phyloP scores from a whole-genome alignment of 2,113 vertebrate species.

The Vireo altiloquus region DNA sequence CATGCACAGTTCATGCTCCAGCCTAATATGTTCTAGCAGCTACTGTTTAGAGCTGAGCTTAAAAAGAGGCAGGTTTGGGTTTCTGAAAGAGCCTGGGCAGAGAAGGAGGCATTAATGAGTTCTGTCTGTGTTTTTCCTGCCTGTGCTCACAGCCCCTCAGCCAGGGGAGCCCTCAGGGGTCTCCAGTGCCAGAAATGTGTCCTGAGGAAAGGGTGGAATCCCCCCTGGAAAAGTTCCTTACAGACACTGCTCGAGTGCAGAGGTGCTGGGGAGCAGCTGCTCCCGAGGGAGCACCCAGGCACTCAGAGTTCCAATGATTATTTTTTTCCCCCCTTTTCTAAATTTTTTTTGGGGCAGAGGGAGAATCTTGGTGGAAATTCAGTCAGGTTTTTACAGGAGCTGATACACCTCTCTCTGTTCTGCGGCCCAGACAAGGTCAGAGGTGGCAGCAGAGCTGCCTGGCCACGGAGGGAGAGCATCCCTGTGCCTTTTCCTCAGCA shows the following conservation, averaged over 20 bases:
- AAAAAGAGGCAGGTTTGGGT: slow-evolving; percentile 25
- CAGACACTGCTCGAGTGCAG: accelerated
- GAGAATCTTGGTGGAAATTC: background rate
- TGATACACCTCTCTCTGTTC: background rate
- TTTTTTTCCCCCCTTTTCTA: no score
- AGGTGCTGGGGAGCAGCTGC: background rate
- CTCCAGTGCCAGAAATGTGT: background rate
- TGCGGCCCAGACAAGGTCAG: background rate
- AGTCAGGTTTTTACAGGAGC: background rate
- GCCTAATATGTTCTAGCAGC: slow-evolving; percentile 61
- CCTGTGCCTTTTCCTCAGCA: background rate
- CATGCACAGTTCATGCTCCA: slow-evolving; percentile 5
- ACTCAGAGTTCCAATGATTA: background rate
- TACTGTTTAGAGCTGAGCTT: slow-evolving; percentile 67
- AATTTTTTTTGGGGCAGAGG: accelerated
- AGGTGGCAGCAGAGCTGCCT: background rate
- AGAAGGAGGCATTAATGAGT: background rate
- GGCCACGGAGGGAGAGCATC: background rate
- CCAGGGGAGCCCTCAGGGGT: background rate
- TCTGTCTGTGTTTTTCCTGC: background rate
- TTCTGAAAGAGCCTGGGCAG: background rate
- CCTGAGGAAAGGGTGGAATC: background rate
- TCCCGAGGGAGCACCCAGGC: background rate
- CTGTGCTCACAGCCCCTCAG: background rate
- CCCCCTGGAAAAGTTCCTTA: background rate